Evolutionary conservation across 2,888 invertebrate genomes (phyloP).

Genomic region (Anorthoa munda): DNA sequence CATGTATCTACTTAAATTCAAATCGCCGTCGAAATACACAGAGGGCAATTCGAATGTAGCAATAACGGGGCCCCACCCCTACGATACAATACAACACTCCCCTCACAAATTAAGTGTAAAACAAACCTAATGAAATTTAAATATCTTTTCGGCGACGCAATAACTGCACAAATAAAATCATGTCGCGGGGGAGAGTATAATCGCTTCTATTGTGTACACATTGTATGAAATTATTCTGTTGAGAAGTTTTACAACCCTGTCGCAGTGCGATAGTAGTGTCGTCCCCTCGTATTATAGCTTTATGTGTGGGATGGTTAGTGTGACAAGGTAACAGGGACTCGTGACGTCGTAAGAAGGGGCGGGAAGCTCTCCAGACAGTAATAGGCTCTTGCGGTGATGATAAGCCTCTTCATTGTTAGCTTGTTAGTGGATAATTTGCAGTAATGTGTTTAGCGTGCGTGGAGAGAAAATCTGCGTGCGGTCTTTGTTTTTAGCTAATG

Average conservation of each 20-base stretch:
- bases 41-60: constrained; percentile 84
- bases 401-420: constrained; percentile 89
- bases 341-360: constrained; percentile 83
- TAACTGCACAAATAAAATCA: constrained; percentile 91
- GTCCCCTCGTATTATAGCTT: constrained; percentile 61
- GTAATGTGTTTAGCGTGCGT: constrained; percentile 83
- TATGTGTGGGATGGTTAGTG: constrained; percentile 65
- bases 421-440: constrained; percentile 87
- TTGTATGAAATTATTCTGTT: constrained; percentile 81
- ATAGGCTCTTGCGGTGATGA: constrained; percentile 88
- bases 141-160: constrained; percentile 89
- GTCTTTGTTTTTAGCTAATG: constrained; percentile 51
- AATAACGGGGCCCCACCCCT: constrained; percentile 86
- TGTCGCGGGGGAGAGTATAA: constrained; percentile 88
- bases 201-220: constrained; percentile 89
- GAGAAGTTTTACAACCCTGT: constrained; percentile 80
- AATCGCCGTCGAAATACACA: constrained; percentile 84
- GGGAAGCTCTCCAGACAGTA: constrained; percentile 85
- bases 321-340: constrained; percentile 82
- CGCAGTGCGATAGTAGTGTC: constrained; percentile 69
- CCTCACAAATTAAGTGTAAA: constrained; percentile 91
- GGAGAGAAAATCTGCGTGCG: constrained; percentile 80
- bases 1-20: constrained; percentile 87
- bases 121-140: constrained; percentile 91
- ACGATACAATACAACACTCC: constrained; percentile 84